A percentile compares a stretch with the other conserved stretches of the same genome.
Evolutionary conservation across 1,140 invertebrate genomes (phyloP).

Genomic region (Meloidogyne floridensis): DNA sequence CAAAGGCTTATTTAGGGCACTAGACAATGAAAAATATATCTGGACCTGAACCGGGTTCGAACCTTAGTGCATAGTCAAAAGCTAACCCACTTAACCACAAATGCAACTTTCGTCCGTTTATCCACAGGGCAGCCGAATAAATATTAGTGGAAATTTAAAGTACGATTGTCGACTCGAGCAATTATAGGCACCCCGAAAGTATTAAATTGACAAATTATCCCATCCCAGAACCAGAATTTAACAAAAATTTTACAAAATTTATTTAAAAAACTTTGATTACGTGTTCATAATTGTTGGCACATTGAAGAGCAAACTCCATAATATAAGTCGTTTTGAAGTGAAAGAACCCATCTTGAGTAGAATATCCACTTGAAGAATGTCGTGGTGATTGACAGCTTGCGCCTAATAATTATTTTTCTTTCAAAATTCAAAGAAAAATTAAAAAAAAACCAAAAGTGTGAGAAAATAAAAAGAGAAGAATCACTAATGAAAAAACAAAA

Average conservation of each 20-base stretch:
- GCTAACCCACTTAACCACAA: too few relatives aligned
- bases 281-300: slow-evolving; percentile 50
- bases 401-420: slow-evolving; percentile 55
- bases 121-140: too few relatives aligned
- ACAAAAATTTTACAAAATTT: neutral
- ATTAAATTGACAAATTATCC: too few relatives aligned
- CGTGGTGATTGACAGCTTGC: slow-evolving; percentile 67
- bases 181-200: neutral
- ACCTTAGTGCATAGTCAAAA: too few relatives aligned
- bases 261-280: neutral
- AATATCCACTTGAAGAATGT: slow-evolving; percentile 66
- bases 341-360: slow-evolving; percentile 68
- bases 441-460: slow-evolving; percentile 19
- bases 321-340: slow-evolving; percentile 68
- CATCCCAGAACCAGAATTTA: slow-evolving; percentile 14
- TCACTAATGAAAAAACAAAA: neutral
- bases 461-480: neutral
- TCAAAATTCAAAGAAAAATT: slow-evolving; percentile 13
- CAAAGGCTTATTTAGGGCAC: neutral
- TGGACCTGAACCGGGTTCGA: too few relatives aligned
- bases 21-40: too few relatives aligned
- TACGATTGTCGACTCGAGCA: too few relatives aligned
- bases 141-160: too few relatives aligned
- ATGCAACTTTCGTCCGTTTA: too few relatives aligned
- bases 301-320: slow-evolving; percentile 67